Base-by-base conservation (phyloP, 1,140 invertebrate genomes). In the Tetramorium simillimum region DNA sequence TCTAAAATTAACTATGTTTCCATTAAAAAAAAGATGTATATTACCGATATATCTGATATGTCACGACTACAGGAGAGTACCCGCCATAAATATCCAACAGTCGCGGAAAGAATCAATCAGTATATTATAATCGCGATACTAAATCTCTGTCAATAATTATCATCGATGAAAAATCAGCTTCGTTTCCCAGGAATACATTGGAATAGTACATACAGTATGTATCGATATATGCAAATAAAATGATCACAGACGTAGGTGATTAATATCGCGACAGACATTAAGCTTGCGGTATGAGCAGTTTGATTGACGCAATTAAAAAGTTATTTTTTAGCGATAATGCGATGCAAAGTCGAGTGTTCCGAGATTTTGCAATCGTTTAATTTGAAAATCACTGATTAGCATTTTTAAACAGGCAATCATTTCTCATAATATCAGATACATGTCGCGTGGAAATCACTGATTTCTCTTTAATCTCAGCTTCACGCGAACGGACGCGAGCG, bases 391-490 rank as follows among this genome's bases (percentile, higher is more conserved):
- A 70, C 24, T 40, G 16, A 65, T 40, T 58, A 51, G 24, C 18
- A 21, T 65, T 80, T 82, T 82, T 87, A 72, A 80, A 43, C 37
- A 16, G 37, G 51, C 21, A 40, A 82, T 43, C 49, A 37, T 72
- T 82, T 82, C 78, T 82, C 51, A 73, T 60, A 69, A 78, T 58
- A 53, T 73, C 65, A 33, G 43, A 60, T n/a, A 33, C 3, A 18
- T 28, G 18, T 70, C 85, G 21, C 43, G 43, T 18, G 76, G 58
- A 21, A 49, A 63, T 5, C 28, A n/a, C 21, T 72, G 88, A 90
- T 90, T 86, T 90, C 89, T 89, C 88, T 60, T 67, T 89, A 82
- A 89, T 86, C 77, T 89, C 63, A 6, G 51, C 6, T 21, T 49
- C 28, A 80, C 40, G 49, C 14, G 78, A 67, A 77, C 60, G 51